Evolutionary conservation across 2,888 invertebrate species (phyloP).

Genomic region (Erebia palarica): DNA sequence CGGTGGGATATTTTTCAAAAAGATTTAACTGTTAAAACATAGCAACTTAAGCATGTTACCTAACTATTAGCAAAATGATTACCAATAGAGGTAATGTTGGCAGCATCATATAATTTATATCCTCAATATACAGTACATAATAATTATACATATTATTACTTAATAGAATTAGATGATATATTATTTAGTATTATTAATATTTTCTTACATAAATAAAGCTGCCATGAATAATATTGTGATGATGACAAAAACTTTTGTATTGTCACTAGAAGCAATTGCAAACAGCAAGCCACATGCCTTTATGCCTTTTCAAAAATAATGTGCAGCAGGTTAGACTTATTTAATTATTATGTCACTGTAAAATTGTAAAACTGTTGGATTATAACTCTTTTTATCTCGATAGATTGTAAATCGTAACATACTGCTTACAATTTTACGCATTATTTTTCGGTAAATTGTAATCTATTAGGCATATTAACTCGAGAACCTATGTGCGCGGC

Average conservation of each 20-base stretch:
- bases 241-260: constrained; percentile 20
- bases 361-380: too few species aligned
- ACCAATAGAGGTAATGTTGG: neutral
- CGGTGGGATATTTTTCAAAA: constrained; percentile 34
- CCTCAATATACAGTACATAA: constrained; percentile 7
- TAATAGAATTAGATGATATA: constrained; percentile 8
- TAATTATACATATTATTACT: neutral
- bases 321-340: too few species aligned
- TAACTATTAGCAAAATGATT: neutral
- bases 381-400: too few species aligned
- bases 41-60: neutral
- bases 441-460: too few species aligned
- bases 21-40: constrained; percentile 2
- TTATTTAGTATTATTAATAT: constrained; percentile 6
- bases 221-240: constrained; percentile 35
- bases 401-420: too few species aligned
- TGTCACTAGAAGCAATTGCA: too few species aligned
- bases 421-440: too few species aligned
- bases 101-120: constrained; percentile 1
- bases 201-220: constrained; percentile 30
- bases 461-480: too few species aligned
- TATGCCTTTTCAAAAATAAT: too few species aligned
- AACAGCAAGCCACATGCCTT: too few species aligned
- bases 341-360: too few species aligned
- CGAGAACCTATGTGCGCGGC: too few species aligned